Evolutionary conservation across 1,140 invertebrate genomes (phyloP).

Genomic region (Heliconius nattereri): DNA sequence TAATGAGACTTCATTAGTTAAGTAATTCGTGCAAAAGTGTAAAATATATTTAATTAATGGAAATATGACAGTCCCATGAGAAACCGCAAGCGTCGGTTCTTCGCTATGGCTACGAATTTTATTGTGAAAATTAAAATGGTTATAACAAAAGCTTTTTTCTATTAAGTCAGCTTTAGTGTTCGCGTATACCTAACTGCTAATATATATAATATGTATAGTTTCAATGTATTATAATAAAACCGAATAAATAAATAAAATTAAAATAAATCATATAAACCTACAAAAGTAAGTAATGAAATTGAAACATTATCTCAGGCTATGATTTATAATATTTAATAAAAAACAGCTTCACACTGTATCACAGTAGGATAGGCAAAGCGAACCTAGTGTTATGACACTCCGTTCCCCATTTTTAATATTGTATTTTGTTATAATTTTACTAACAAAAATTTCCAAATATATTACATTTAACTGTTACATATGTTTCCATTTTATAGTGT

Average conservation of each 20-base stretch:
- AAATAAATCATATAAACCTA: no score
- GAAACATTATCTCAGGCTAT: no score
- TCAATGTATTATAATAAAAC: background rate
- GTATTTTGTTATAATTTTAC: background rate
- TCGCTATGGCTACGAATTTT: slow-evolving; percentile 21
- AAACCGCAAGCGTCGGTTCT: slow-evolving; percentile 26
- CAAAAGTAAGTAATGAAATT: no score
- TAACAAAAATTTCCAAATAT: background rate
- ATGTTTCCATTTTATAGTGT: background rate
- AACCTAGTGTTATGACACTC: no score
- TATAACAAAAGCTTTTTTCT: slow-evolving; percentile 14
- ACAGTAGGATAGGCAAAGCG: no score
- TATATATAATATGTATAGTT: background rate
- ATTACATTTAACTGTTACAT: background rate
- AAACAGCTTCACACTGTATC: no score
- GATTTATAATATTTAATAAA: no score
- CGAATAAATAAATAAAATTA: no score
- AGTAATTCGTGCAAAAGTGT: slow-evolving; percentile 10
- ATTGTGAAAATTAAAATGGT: slow-evolving; percentile 30
- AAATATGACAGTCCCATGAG: slow-evolving; percentile 48
- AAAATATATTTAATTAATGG: slow-evolving; percentile 29
- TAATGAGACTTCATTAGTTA: slow-evolving; percentile 8
- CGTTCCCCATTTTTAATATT: no score
- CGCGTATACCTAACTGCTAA: background rate
- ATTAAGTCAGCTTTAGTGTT: background rate